Percentiles rank a stretch among this genome's conserved stretches.
These are phyloP conservation scores for Laterallus jamaicensis DNA, from an alignment of 2,113 vertebrate species.

Conservation along the genomic window DNA sequence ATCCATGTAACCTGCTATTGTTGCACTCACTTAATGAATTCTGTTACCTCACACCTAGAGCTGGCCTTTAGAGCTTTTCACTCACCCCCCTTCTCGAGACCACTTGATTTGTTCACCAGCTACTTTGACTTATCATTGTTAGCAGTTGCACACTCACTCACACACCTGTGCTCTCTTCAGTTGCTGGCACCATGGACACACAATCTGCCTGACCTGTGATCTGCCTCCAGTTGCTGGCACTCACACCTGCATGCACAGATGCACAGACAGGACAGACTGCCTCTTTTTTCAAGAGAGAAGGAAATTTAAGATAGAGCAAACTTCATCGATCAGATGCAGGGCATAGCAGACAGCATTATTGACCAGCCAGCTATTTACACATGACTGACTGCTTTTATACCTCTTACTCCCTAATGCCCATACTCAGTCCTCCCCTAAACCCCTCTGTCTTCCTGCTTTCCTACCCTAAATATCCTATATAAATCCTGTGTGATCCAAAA, in stretches of 20 bases:
- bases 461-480: not conserved
- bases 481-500: not conserved
- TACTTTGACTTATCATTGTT: not conserved
- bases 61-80: not conserved
- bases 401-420: not conserved
- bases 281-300: not conserved
- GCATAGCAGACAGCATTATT: not conserved
- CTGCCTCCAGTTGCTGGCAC: not conserved
- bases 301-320: not conserved
- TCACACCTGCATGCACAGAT: not conserved
- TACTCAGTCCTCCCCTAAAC: not conserved
- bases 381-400: not conserved
- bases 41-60: not conserved
- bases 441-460: not conserved
- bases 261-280: not conserved
- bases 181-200: not conserved
- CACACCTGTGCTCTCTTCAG: not conserved
- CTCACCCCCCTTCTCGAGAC: not conserved
- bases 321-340: not conserved
- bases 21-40: not conserved
- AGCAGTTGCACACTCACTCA: rapidly evolving
- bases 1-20: not conserved
- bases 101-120: not conserved
- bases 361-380: not conserved
- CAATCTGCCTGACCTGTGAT: not conserved